Evolutionary conservation across 1,140 invertebrate species (phyloP), one percentile per base, ranked within the genome.

Genomic region (Sarcophaga bullata): DNA sequence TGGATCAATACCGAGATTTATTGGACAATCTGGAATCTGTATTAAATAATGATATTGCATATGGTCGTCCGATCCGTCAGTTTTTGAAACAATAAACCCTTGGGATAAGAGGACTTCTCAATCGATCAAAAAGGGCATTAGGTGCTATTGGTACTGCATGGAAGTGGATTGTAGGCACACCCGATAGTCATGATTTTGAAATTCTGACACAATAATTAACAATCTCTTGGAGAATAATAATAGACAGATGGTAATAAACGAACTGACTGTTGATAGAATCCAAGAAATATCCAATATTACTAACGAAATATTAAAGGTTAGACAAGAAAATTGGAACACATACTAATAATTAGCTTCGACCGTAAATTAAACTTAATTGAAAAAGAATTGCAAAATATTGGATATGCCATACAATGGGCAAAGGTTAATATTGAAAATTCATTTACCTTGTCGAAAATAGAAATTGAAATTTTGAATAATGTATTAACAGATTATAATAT

Each of bases 131-230:
- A 25, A 73, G 17, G 17, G 19, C 68, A 6, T 7, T 73, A 4
- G 68, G 25, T 19, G 19, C 25, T 25, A 19, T 73, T n/a, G 68
- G 68, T 11, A 25, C 6, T 11, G 68, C 68, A 25, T 73, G 68
- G 68, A 73, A 73, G 25, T 73, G 68, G 68, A 73, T 73, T 37
- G 68, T 37, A 8, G 72, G 72, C 5, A 73, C 25, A 3, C 72
- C 72, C 6, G 72, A 73, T 37, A 15, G 72, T 46, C 72, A 73
- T 46, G 72, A 73, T 46, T 73, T 73, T 11, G 72, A 73, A n/a
- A n/a, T n/a, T n/a, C n/a, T n/a, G n/a, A n/a, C n/a, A n/a, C n/a
- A n/a, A n/a, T n/a, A n/a, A n/a, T n/a, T n/a, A n/a, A n/a, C n/a
- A n/a, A n/a, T n/a, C n/a, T n/a, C n/a, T n/a, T n/a, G n/a, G n/a